Percentiles rank a stretch among this genome's conserved stretches.
Evolutionary conservation across 2,797 vertebrate genomes (phyloP).

Genomic region (Premnoplex brunnescens): DNA sequence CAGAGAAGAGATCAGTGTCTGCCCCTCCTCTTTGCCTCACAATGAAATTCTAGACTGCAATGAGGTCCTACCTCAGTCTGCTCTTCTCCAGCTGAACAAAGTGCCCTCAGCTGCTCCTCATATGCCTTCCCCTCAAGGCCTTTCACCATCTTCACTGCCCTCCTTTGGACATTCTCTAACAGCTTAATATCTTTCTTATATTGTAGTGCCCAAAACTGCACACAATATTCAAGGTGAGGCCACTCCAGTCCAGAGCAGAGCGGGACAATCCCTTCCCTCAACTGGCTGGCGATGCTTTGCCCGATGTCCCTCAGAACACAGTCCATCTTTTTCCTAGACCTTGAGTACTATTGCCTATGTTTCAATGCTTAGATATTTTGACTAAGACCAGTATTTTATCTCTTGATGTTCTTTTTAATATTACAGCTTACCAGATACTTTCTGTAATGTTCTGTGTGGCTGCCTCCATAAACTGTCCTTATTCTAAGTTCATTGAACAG

Average conservation of each 20-base stretch:
- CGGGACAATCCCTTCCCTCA: background rate
- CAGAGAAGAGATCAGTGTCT: background rate
- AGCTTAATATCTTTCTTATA: background rate
- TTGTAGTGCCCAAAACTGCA: background rate
- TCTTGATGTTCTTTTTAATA: background rate
- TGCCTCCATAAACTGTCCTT: background rate
- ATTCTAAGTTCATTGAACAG: slow-evolving; percentile 4
- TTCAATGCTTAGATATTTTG: background rate
- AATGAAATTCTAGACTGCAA: background rate
- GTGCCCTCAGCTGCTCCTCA: background rate
- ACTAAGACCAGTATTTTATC: background rate
- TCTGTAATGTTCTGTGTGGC: background rate
- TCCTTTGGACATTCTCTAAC: background rate
- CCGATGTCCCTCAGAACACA: background rate
- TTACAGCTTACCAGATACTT: background rate
- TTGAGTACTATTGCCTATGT: background rate
- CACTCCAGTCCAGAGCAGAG: background rate
- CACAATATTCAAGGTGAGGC: background rate
- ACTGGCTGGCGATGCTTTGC: background rate
- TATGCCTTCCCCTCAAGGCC: background rate
- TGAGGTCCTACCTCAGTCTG: background rate
- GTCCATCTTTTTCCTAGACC: background rate
- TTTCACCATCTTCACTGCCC: background rate
- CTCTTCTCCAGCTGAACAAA: background rate
- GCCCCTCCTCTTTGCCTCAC: background rate